Evolutionary conservation across 2,888 invertebrate genomes (phyloP).

Genomic region (Camponotus fellah): DNA sequence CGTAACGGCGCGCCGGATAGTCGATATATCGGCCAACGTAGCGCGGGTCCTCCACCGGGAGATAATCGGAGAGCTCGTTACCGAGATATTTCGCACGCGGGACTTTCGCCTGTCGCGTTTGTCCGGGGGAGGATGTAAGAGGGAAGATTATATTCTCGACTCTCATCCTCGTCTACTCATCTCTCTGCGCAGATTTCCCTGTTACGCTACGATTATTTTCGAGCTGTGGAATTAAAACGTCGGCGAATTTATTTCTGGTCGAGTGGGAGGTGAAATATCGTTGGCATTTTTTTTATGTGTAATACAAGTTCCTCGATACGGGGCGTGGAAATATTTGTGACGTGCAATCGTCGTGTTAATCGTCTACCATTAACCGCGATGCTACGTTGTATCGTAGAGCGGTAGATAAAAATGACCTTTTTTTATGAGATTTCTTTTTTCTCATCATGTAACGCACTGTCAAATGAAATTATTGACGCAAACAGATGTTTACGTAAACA

Average conservation of each 20-base stretch:
- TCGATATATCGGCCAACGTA: constrained; percentile 69
- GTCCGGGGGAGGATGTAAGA: neutral
- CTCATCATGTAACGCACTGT: constrained; percentile 22
- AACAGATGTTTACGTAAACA: constrained; percentile 29
- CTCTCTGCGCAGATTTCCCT: neutral
- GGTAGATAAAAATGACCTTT: neutral
- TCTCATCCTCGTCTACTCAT: neutral
- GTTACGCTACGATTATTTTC: constrained; percentile 16
- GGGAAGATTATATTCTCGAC: neutral
- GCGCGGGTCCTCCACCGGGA: constrained; percentile 48
- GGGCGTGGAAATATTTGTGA: constrained; percentile 44
- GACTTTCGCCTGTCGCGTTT: constrained; percentile 25
- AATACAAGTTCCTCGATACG: constrained; percentile 3
- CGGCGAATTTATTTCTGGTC: constrained; percentile 13
- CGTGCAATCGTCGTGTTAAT: constrained; percentile 28
- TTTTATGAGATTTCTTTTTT: constrained; percentile 29
- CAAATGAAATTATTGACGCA: constrained; percentile 21
- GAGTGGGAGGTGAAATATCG: constrained; percentile 26
- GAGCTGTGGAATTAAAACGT: constrained; percentile 19
- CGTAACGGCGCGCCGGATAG: constrained; percentile 43
- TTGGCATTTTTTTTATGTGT: constrained; percentile 11
- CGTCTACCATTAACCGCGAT: constrained; percentile 29
- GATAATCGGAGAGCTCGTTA: constrained; percentile 49
- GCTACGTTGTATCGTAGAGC: neutral
- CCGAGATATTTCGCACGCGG: constrained; percentile 13